Evolutionary conservation across 2,888 invertebrate genomes (phyloP), one percentile per base, ranked within the genome.

Genomic region (Tenthredo notha): DNA sequence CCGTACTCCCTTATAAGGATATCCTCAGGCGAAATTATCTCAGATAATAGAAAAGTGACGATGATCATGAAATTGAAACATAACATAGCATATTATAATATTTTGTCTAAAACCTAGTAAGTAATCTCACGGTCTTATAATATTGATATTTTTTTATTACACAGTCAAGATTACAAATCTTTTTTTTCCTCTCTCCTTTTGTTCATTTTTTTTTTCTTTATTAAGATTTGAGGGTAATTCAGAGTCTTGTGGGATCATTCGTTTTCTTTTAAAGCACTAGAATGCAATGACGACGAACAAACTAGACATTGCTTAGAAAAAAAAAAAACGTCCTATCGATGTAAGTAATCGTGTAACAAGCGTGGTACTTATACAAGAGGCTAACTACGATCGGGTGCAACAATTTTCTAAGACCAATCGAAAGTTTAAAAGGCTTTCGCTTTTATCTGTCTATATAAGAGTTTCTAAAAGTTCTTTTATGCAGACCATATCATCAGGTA

Each of bases 341-440:
- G 21, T 25, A 61, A 61, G n/a, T 54, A 21, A 25, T 61, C 21
- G 21, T 61, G 25, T 21, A 61, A 61, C 25, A 61, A 25, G 21
- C 61, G 18, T 54, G n/a, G 18, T n/a, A 25, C 25, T 21, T 25
- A 25, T 61, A 61, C 25, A 25, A 61, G 61, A 61, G 61, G 5
- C 50, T 25, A n/a, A 2, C 25, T n/a, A 43, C 43, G 72, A 74
- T 74, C 43, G 72, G 12, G 43, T 74, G 72, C 43, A 43, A 25
- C n/a, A 37, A 29, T 87, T 88, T 90, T 90, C 89, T 88, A 90
- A 88, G 88, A 88, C 91, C 88, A 88, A 91, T 91, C 88, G 90
- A 91, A 91, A 92, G 92, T 91, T 84, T 87, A 89, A 90, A 90
- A 91, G 88, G 89, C 90, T 90, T 88, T 91, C 89, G 88, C 91